Evolutionary conservation across 2,888 invertebrate genomes (phyloP).

Genomic region (Athalia cordata): DNA sequence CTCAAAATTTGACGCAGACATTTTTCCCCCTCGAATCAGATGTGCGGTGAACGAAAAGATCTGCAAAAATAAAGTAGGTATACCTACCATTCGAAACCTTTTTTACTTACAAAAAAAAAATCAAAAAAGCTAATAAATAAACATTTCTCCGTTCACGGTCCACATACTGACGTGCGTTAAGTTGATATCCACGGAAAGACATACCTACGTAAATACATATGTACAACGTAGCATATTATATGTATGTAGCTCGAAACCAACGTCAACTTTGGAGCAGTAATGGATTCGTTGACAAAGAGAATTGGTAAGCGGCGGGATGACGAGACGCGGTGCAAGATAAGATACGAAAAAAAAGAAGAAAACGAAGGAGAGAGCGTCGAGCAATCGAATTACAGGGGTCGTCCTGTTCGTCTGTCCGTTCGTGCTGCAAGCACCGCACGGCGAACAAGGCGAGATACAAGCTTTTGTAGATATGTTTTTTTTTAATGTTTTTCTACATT

Average conservation of each 20-base stretch:
- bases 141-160: neutral
- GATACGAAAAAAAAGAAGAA: slow-evolving; percentile 1
- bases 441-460: slow-evolving; percentile 11
- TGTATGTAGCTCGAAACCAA: neutral
- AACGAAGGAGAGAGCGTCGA: slow-evolving; percentile 21
- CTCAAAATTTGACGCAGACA: no score
- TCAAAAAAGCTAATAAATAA: no score
- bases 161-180: no score
- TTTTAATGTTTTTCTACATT: neutral
- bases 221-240: neutral
- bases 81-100: no score
- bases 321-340: slow-evolving; percentile 2
- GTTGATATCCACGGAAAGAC: no score
- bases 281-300: slow-evolving; percentile 23
- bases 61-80: no score
- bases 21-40: no score
- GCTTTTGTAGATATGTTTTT: slow-evolving; percentile 6
- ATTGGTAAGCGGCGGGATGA: slow-evolving; percentile 16
- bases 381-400: slow-evolving; percentile 39
- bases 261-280: slow-evolving; percentile 11
- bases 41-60: no score
- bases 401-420: neutral
- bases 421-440: slow-evolving; percentile 12
- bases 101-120: no score
- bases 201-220: neutral